Evolutionary conservation across 2,797 vertebrate species (phyloP), one percentile per base, ranked within the genome.

Genomic region (Megaceryle alcyon): DNA sequence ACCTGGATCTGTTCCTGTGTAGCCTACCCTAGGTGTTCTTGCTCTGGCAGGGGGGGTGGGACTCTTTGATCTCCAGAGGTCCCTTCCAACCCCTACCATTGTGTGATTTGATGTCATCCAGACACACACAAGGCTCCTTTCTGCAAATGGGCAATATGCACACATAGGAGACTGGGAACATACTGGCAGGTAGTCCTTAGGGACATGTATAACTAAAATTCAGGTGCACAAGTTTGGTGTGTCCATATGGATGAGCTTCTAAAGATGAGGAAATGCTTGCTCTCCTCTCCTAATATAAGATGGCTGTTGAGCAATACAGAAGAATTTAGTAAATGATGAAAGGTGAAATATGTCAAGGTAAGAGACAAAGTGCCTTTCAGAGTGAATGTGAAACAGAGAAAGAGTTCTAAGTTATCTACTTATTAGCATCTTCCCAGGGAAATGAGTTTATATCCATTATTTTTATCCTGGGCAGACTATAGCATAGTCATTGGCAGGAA

Each of bases 391-490:
- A 83, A 91, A n/a, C 57, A 73, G 41, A 53, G 48, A 25, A 44
- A 17, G 33, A 57, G 25, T 54, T 94, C 20, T 68, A 78, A 65
- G 26, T 54, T 85, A 65, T 37, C 28, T 0, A 2, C 13, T 29
- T 86, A 37, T 90, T 88, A 83, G 69, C 37, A 49, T 75, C 41
- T 85, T 95, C 66, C 41, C 6, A 6, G 54, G 82, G 41, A 90
- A 94, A 66, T 3, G 16, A 68, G 46, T 3, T 68, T 92, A 16
- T 16, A 78, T 46, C 26, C 39, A 51, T 44, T 94, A 82, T 88
- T 90, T 90, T 95, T 70, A 88, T 59, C 31, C 61, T 88, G 77
- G 51, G 25, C 80, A 82, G 77, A n/a, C 35, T 60, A 86, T 94
- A 93, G 25, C 54, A 7, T 63, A n/a, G 59, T 88, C 80, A 79